These are phyloP conservation scores for Plecotus auritus DNA, from an alignment of 2,113 vertebrate genomes.

Conservation along the genomic window DNA sequence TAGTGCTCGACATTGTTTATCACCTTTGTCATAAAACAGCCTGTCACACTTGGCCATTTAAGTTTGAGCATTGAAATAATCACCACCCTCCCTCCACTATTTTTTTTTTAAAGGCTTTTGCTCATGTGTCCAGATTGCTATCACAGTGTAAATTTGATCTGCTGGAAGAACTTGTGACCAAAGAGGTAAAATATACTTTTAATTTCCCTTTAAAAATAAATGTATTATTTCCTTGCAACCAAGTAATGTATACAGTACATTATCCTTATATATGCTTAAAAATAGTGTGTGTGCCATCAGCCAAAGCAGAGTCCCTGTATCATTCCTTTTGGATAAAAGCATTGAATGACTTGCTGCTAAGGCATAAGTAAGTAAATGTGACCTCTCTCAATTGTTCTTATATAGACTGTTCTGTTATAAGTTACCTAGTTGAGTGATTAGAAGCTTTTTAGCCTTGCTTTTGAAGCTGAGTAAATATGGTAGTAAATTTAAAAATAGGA, in stretches of 20 bases:
- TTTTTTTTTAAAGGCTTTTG: constrained; percentile 86
- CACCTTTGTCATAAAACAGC: neutral
- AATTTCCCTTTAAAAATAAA: constrained; percentile 51
- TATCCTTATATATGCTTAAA: constrained; percentile 11
- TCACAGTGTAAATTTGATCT: constrained; percentile 90
- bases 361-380: neutral
- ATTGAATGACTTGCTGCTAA: neutral
- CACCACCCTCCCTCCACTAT: neutral
- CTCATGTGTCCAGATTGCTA: constrained; percentile 90
- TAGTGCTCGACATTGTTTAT: neutral
- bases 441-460: constrained; percentile 3
- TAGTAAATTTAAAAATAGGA: constrained; percentile 33
- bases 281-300: neutral
- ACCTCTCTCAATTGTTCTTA: neutral
- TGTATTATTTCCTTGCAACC: neutral
- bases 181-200: constrained; percentile 86
- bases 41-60: neutral
- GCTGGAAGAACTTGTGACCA: constrained; percentile 90
- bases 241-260: neutral
- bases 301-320: neutral
- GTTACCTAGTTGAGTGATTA: neutral
- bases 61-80: constrained; percentile 36
- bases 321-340: neutral
- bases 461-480: neutral
- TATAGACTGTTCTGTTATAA: neutral